Conservation (phyloP, 2,113 vertebrate genomes). For the Zingel zingel region DNA sequence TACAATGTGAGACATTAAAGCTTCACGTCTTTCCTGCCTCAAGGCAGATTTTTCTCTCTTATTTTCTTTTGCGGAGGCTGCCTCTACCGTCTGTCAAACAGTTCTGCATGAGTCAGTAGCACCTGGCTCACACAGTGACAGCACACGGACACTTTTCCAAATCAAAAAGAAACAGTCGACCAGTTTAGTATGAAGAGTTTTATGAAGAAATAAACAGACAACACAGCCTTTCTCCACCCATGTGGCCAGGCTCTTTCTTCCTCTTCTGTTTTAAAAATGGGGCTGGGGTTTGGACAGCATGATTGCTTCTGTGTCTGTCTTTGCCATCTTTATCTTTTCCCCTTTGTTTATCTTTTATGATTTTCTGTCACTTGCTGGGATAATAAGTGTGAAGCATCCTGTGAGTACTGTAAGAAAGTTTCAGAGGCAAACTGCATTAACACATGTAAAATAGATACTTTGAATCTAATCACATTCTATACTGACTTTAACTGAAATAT, state of each 20-base stretch:
- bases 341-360: background rate
- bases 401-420: background rate
- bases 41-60: background rate
- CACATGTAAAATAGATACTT: background rate
- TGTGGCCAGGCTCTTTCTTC: constrained; percentile 5
- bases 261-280: background rate
- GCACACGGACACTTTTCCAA: background rate
- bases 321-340: background rate
- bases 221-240: background rate
- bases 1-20: background rate
- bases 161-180: background rate
- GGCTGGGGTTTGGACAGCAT: background rate
- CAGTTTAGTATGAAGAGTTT: background rate
- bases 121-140: constrained; percentile 1
- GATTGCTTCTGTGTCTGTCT: background rate
- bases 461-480: background rate
- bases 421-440: background rate
- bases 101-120: constrained; percentile 28
- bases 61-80: constrained; percentile 4
- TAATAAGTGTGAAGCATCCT: background rate
- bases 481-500: background rate
- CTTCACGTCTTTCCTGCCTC: background rate
- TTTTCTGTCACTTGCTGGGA: background rate
- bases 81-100: constrained; percentile 23
- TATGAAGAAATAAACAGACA: background rate